Base-by-base conservation (phyloP, 2,113 vertebrate species). In the Notarius lentiginosus region DNA sequence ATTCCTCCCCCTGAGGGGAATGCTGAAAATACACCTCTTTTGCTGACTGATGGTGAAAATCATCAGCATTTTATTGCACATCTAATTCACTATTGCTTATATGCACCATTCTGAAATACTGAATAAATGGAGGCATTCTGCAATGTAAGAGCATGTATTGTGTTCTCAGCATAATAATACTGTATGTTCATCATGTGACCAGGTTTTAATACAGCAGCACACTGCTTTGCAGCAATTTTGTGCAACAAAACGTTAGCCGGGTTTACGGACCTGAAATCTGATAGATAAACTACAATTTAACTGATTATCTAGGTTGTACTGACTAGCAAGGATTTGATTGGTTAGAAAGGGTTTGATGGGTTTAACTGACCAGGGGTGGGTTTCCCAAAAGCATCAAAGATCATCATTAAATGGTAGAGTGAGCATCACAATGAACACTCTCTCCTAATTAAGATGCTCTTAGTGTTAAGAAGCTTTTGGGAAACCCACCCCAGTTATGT, bases 51-150 rank as follows among this genome's bases (percentile, higher is more conserved):
- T 88, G 41, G 76, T 77, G 70, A 84, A 90, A 56, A 88, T 82
- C 73, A 90, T 90, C 53, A 47, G 41, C 34, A 73, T 86, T 86
- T 88, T 84, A 73, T 86, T 87, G 82, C 82, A 47, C 82, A 75
- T 61, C 86, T 87, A 87, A 88, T 88, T 84, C 70, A 41, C 47
- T 55, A 47, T 79, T 55, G 53, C 51, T 86, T 88, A 82, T 79
- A 56, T 73, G 70, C 58, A 34, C 24, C 80, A 56, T 72, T 65
- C 11, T 61, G 24, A 68, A 79, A 80, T 49, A 41, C 65, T 60
- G 76, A 87, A 66, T 20, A 61, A 84, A 83, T 4, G n/a, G 41
- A 18, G 24, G 55, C 41, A 34, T n/a, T 80, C 60, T 61, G 60
- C 77, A 30, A 47, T 34, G 79, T 51, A 53, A 55, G 34, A 65